A percentile compares a stretch with the other conserved stretches of the same genome.
Evolutionary conservation across 2,113 vertebrate genomes (phyloP).

Genomic region (Burhinus oedicnemus): DNA sequence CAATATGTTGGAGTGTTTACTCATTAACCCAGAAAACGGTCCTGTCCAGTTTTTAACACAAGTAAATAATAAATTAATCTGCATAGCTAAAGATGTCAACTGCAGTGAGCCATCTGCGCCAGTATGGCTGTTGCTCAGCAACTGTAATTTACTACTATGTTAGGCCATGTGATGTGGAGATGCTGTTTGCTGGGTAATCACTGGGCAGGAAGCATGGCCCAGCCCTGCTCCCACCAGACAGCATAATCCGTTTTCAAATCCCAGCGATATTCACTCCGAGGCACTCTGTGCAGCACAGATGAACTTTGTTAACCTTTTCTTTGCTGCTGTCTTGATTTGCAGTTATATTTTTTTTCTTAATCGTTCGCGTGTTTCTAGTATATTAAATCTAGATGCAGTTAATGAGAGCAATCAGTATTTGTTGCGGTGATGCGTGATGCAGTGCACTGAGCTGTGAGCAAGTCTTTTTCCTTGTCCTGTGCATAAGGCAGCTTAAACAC

Average conservation of each 20-base stretch:
- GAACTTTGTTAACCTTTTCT: conserved; percentile 13
- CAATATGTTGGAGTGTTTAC: background rate
- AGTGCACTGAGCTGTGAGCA: background rate
- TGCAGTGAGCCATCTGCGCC: conserved; percentile 62
- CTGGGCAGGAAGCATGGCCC: background rate
- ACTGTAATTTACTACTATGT: conserved; percentile 72
- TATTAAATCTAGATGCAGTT: background rate
- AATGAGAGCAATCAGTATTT: background rate
- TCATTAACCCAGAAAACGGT: background rate
- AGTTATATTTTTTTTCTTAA: background rate
- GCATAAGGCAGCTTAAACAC: background rate
- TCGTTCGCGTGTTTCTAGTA: accelerated
- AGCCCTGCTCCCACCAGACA: conserved; percentile 18
- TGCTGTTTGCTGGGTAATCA: conserved; percentile 43
- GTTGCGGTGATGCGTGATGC: background rate
- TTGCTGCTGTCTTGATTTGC: background rate
- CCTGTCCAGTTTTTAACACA: conserved; percentile 38
- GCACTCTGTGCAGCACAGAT: background rate
- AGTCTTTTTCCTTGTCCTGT: background rate
- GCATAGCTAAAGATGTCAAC: conserved; percentile 72
- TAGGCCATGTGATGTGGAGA: conserved; percentile 45
- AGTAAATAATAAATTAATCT: conserved; percentile 76
- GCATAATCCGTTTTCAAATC: conserved; percentile 32
- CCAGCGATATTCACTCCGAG: background rate
- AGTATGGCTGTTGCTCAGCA: conserved; percentile 70